phyloP scores from a whole-genome alignment of 2,113 vertebrate genomes.

The Erythrocercus mccallii region DNA sequence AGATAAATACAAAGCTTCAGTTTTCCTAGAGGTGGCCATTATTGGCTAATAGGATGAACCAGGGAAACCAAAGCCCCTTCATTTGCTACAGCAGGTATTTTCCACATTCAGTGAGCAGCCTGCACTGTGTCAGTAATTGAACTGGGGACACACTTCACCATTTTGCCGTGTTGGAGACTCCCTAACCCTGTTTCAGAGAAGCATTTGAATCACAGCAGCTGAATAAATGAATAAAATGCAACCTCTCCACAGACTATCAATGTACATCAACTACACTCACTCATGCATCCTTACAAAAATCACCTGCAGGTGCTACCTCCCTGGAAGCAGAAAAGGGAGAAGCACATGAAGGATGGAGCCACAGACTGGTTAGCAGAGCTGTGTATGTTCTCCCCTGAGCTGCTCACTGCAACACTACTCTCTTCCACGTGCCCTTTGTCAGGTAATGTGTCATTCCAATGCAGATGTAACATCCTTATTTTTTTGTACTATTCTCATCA shows the following conservation, averaged over 20 bases:
- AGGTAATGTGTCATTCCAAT: neutral
- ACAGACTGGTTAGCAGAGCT: neutral
- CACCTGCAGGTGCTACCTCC: neutral
- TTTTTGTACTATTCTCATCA: neutral
- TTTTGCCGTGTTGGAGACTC: neutral
- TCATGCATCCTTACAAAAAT: neutral
- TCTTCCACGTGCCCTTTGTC: neutral
- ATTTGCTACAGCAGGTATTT: neutral
- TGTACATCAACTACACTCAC: neutral
- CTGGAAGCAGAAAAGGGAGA: neutral
- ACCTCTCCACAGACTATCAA: neutral
- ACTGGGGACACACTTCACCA: neutral
- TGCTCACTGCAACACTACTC: neutral
- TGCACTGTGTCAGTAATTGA: neutral
- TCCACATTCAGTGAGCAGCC: neutral
- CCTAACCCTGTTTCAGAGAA: neutral
- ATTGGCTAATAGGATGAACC: neutral
- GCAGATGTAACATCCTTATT: neutral
- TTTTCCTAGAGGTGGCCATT: neutral
- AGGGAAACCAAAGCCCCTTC: neutral
- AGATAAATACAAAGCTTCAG: neutral
- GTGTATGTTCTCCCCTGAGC: neutral
- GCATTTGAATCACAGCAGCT: neutral
- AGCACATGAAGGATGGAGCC: neutral
- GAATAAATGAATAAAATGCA: neutral